These are phyloP conservation scores for Scortum barcoo DNA, from an alignment of 2,113 vertebrate species.

Conservation along the genomic window DNA sequence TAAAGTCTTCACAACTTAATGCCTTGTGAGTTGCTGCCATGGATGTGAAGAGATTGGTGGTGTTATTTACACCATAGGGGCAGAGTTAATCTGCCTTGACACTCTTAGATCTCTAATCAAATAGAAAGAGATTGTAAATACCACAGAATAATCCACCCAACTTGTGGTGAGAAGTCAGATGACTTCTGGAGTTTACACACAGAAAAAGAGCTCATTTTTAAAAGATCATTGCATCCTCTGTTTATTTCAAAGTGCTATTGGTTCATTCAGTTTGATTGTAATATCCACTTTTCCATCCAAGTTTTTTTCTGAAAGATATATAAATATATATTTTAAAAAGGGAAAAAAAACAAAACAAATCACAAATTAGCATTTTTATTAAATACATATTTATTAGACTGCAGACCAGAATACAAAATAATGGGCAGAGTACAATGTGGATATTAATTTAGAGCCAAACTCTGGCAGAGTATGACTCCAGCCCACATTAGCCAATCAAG, in stretches of 20 bases:
- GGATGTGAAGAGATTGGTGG: slow-evolving; percentile 60
- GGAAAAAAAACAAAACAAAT: neutral
- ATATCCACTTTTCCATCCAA: neutral
- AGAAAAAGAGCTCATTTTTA: slow-evolving; percentile 18
- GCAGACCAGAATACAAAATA: neutral
- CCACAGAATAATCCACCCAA: slow-evolving; percentile 67
- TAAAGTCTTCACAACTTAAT: slow-evolving; percentile 79
- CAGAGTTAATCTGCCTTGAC: slow-evolving; percentile 77
- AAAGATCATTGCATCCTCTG: no score
- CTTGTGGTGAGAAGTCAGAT: slow-evolving; percentile 35
- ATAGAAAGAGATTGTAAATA: slow-evolving; percentile 75
- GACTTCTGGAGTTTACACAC: slow-evolving; percentile 23
- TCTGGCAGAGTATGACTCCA: neutral
- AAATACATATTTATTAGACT: neutral
- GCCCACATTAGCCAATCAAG: neutral
- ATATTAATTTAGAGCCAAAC: neutral
- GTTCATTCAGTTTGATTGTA: neutral
- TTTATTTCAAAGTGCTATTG: no score
- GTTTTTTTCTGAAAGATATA: neutral
- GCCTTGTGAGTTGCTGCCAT: slow-evolving; percentile 68
- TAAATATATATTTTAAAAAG: no score
- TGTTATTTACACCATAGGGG: slow-evolving; percentile 77
- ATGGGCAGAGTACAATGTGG: neutral
- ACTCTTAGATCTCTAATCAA: slow-evolving; percentile 79
- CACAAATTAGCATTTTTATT: neutral